Conservation (phyloP, 2,888 invertebrate species). For the Dolichopus griseipennis region DNA sequence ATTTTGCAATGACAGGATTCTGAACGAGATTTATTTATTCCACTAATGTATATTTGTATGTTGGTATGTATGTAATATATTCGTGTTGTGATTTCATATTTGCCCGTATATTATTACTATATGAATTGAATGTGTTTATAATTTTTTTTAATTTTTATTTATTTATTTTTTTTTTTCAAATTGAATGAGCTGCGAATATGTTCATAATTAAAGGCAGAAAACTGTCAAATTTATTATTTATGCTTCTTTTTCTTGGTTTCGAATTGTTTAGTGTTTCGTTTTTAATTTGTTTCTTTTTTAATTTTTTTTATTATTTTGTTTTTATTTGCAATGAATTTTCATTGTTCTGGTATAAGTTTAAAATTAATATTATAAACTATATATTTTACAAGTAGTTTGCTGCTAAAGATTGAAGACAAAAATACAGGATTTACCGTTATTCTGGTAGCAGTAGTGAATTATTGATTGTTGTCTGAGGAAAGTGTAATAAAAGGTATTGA, state of each 20-base stretch:
- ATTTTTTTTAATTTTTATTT: no score
- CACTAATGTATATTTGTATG: background rate
- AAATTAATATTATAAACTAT: no score
- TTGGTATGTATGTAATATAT: background rate
- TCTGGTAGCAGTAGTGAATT: no score
- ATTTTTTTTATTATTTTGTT: background rate
- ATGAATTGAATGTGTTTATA: background rate
- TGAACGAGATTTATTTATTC: background rate
- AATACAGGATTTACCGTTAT: no score
- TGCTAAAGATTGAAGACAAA: no score
- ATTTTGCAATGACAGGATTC: background rate
- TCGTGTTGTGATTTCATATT: background rate
- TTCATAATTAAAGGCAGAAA: background rate
- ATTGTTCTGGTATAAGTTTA: no score
- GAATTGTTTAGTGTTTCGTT: background rate
- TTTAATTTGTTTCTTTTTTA: background rate
- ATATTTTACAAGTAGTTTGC: no score
- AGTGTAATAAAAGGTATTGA: no score
- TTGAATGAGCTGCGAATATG: conserved; percentile 1
- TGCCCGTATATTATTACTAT: background rate
- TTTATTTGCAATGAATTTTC: background rate
- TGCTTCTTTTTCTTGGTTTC: background rate
- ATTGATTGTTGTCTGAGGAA: no score
- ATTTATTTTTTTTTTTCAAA: no score
- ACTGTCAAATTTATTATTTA: conserved; percentile 6